These are phyloP conservation scores for Aphaenogaster floridana DNA, from an alignment of 1,140 invertebrate genomes.

Conservation along the genomic window DNA sequence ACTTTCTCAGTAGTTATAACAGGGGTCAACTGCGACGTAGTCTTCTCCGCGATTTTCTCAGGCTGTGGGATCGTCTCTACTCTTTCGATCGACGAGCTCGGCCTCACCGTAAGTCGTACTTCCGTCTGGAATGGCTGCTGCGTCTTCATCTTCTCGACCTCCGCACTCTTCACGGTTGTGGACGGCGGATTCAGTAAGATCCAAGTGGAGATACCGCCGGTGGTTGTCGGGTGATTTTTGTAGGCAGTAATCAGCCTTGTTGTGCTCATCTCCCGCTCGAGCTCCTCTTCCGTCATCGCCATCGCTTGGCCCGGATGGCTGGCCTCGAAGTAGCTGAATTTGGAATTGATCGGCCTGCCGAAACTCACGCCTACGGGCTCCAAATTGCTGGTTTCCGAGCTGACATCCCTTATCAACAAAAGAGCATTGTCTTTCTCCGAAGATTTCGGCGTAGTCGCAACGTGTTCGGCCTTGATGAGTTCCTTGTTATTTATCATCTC, in stretches of 20 bases:
- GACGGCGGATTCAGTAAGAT: conserved; percentile 90
- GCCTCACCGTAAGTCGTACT: conserved; percentile 68
- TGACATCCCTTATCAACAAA: conserved; percentile 57
- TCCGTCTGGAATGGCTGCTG: conserved; percentile 63
- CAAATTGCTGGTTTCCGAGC: conserved; percentile 54
- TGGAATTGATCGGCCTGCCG: conserved; percentile 84
- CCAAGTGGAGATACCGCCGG: conserved; percentile 92
- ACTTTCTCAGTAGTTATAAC: conserved; percentile 65
- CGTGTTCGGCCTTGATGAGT: neutral
- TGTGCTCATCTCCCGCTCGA: conserved; percentile 81
- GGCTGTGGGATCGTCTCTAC: conserved; percentile 24
- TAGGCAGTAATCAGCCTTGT: conserved; percentile 77
- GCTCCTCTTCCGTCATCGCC: conserved; percentile 85
- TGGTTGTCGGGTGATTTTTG: conserved; percentile 88
- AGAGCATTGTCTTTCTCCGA: neutral
- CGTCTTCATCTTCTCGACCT: conserved; percentile 52
- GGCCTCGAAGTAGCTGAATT: conserved; percentile 84
- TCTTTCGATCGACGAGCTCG: conserved; percentile 67
- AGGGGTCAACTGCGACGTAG: conserved; percentile 30
- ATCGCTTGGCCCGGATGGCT: conserved; percentile 85
- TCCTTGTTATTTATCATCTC: conserved; percentile 46
- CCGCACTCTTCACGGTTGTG: conserved; percentile 81
- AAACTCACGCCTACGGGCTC: conserved; percentile 72
- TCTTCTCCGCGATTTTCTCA: conserved; percentile 51
- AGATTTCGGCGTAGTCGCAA: conserved; percentile 11